Evolutionary conservation across 2,797 vertebrate genomes (phyloP).

Genomic region (Melanotaenia pygmaea): DNA sequence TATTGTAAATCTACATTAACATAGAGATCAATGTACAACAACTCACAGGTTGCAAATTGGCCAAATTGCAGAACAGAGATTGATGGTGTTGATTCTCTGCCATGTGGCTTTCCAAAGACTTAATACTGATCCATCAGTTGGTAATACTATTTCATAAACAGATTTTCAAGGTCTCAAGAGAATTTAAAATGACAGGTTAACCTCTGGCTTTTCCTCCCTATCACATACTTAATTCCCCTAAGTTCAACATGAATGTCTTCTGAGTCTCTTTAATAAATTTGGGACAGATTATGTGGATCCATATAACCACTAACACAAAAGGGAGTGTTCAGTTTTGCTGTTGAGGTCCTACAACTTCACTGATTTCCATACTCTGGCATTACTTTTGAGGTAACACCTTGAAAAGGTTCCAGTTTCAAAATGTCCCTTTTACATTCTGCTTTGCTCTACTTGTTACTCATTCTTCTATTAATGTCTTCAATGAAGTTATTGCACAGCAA

Average conservation of each 20-base stretch:
- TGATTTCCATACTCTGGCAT: not conserved
- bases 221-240: not conserved
- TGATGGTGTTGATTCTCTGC: no score
- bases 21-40: no score
- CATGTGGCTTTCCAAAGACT: not conserved
- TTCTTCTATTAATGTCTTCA: no score
- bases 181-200: not conserved
- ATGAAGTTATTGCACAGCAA: not conserved
- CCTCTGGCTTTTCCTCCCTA: no score
- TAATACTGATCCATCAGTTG: not conserved
- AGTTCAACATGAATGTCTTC: not conserved
- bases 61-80: no score
- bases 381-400: not conserved
- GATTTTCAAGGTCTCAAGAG: not conserved
- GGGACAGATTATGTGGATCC: not conserved
- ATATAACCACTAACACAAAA: not conserved
- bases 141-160: not conserved
- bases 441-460: not conserved
- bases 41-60: no score
- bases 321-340: not conserved
- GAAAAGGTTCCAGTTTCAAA: not conserved
- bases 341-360: no score
- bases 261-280: not conserved
- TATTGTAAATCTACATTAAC: no score
- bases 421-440: not conserved